phyloP scores from a whole-genome alignment of 2,888 invertebrate species.

The Anticlea derivata region DNA sequence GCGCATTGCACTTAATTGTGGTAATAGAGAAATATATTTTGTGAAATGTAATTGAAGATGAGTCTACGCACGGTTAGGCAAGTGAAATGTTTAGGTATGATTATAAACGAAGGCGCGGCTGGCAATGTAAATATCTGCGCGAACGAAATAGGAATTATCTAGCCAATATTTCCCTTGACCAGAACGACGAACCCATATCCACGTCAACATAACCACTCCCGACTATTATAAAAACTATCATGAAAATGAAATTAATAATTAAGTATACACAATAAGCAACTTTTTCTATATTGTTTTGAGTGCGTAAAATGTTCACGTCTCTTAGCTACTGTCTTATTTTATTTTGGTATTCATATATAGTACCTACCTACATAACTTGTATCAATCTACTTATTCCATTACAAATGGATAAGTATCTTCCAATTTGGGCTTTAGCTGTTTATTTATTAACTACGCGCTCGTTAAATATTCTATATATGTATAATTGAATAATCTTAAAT shows the following conservation, averaged over 20 bases:
- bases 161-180: conserved; percentile 9
- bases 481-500: too few relatives aligned
- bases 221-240: too few relatives aligned
- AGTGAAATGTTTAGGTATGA: conserved; percentile 13
- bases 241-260: too few relatives aligned
- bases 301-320: too few relatives aligned
- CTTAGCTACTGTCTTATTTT: not conserved
- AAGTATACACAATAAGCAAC: too few relatives aligned
- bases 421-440: not conserved
- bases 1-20: conserved; percentile 35
- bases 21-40: conserved; percentile 35
- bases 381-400: not conserved
- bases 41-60: conserved; percentile 24
- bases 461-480: too few relatives aligned
- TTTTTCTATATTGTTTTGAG: too few relatives aligned
- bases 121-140: conserved; percentile 17
- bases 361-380: too few relatives aligned
- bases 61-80: conserved; percentile 12
- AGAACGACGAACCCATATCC: conserved; percentile 24
- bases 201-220: conserved; percentile 9
- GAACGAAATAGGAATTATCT: conserved; percentile 13
- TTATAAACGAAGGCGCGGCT: conserved; percentile 11
- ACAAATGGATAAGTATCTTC: not conserved
- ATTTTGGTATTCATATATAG: too few relatives aligned
- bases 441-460: too few relatives aligned